Base-by-base conservation (phyloP, 2,888 invertebrate genomes). In the Pristionchus fissidentatus region DNA sequence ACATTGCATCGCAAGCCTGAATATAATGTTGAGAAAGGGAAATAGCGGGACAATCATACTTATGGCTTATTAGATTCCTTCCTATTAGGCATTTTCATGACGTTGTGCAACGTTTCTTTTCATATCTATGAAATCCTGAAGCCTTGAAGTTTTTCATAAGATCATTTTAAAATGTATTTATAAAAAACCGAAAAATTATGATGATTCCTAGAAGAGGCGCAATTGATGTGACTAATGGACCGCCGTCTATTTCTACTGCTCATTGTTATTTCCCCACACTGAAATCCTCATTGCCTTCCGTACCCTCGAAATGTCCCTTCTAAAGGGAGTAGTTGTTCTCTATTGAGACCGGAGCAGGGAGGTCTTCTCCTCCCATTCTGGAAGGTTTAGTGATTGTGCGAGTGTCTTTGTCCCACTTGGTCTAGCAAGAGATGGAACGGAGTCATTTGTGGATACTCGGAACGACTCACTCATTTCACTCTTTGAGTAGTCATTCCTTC, bases 1-100 rank as follows among this genome's bases (percentile, higher is more conserved):
- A 90, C 88, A 92, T 86, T 84, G 87, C 87, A 87, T 92, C 92
- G 84, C 92, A 93, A 35, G 92, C 92, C 73, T 99, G 32, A 43
- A 82, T 38, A 29, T 49, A 49, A 15, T 49, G 13, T 15, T 49
- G 49, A 49, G 19, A n/a, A 29, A 77, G 29, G 49, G 26, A 32
- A 4, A 26, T 62, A 26, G n/a, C 3, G 66, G 15, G 66, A 4
- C 19, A 49, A 10, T 49, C 10, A 19, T 49, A 10, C 49, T 49
- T 49, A 49, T 49, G 49, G 19, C 49, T 13, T 13, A 19, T 49
- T 19, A 49, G 10, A 10, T 19, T 19, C 10, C 10, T 49, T 19
- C 49, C 49, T 19, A 49, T 49, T n/a, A n/a, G n/a, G n/a, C n/a
- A n/a, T n/a, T n/a, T n/a, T n/a, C n/a, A n/a, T n/a, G n/a, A n/a